Conservation (phyloP, 1,140 invertebrate species). For the Theocolax elegans region DNA sequence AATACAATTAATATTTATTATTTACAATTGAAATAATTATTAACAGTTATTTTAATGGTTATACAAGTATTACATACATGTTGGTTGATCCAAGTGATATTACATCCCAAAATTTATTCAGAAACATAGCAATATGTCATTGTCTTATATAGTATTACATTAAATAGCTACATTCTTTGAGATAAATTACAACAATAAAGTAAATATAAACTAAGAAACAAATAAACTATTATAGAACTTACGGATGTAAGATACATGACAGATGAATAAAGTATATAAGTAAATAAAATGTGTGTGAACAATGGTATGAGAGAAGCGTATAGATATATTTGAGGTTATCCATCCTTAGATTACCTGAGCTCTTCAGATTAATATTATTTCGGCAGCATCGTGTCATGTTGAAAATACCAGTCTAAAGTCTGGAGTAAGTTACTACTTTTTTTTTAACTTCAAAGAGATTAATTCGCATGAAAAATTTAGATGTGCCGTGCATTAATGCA, state of each 20-base stretch:
- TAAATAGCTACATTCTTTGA: not conserved
- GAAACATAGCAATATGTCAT: no score
- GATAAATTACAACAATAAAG: not conserved
- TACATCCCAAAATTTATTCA: no score
- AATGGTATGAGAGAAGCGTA: no score
- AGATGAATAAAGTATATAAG: no score
- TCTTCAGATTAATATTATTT: slow-evolving; percentile 53
- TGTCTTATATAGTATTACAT: no score
- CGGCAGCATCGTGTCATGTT: slow-evolving; percentile 57
- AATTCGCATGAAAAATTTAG: slow-evolving; percentile 8
- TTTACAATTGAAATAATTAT: no score
- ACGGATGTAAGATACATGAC: not conserved
- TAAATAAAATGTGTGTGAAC: no score
- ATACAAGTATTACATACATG: no score
- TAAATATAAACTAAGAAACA: not conserved
- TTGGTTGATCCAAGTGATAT: no score
- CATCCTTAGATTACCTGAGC: slow-evolving; percentile 50
- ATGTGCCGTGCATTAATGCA: not conserved
- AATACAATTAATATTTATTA: no score
- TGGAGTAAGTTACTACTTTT: not conserved
- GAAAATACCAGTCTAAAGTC: slow-evolving; percentile 10
- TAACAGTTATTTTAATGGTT: no score
- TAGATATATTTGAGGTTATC: not conserved
- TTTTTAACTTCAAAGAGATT: not conserved
- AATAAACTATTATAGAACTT: not conserved